phyloP scores from a whole-genome alignment of 1,140 invertebrate genomes.

The Drosophila pseudoananassae region DNA sequence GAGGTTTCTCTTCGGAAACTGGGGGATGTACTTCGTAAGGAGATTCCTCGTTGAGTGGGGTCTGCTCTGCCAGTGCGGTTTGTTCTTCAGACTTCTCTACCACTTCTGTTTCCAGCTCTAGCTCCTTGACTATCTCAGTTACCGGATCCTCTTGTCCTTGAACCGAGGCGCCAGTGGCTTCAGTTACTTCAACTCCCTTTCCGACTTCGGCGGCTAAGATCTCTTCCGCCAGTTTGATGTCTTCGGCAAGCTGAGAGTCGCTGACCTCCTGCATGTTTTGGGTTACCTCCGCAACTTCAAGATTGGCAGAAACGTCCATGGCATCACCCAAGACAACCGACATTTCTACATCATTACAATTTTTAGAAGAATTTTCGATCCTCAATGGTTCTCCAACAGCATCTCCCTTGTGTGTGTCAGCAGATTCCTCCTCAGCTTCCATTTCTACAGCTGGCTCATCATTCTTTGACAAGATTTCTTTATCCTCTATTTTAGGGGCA shows the following conservation, averaged over 20 bases:
- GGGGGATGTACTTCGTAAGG: not conserved
- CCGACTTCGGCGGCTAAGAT: conserved; percentile 38
- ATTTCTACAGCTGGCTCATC: not conserved
- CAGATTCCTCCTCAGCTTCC: not conserved
- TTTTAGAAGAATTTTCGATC: not conserved
- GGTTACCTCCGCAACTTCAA: not conserved
- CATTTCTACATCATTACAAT: not conserved
- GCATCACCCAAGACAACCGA: conserved; percentile 7
- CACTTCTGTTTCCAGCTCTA: conserved; percentile 28
- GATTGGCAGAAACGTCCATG: not conserved
- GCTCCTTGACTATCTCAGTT: conserved; percentile 35
- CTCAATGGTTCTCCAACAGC: too few relatives aligned
- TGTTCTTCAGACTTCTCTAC: not conserved
- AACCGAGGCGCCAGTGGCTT: not conserved
- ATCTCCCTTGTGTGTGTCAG: not conserved
- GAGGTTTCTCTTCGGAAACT: not conserved
- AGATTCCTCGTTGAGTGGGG: not conserved
- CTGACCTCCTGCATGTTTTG: conserved; percentile 16
- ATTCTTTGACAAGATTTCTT: not conserved
- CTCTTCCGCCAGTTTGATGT: conserved; percentile 42
- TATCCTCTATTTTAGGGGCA: not conserved
- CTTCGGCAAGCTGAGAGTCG: conserved; percentile 38
- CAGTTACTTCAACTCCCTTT: conserved; percentile 16
- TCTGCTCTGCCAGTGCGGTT: not conserved
- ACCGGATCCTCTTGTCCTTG: conserved; percentile 16